Conservation (phyloP, 2,797 vertebrate species). For the Falco naumanni region DNA sequence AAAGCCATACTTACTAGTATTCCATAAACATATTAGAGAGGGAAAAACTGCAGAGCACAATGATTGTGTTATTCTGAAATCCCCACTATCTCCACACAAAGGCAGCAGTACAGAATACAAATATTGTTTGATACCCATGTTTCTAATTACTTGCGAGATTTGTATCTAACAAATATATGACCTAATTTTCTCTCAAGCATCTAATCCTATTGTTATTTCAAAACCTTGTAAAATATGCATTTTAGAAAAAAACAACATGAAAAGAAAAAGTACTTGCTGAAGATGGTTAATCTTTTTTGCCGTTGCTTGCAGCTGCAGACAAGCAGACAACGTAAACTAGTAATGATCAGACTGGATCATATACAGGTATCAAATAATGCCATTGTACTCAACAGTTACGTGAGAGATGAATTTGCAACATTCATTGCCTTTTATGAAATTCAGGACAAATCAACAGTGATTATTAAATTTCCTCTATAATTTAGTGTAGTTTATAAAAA, state of each 20-base stretch:
- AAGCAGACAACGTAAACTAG: neutral
- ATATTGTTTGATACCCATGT: constrained; percentile 39
- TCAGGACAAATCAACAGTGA: constrained; percentile 5
- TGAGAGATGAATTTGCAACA: neutral
- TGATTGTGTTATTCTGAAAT: constrained; percentile 54
- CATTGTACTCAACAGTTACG: neutral
- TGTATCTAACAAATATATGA: constrained; percentile 55
- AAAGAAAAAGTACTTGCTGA: constrained; percentile 27
- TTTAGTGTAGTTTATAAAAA: neutral
- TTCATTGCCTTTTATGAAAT: constrained; percentile 26
- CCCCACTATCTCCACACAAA: constrained; percentile 38
- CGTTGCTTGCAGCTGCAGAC: constrained; percentile 12
- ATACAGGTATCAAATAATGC: neutral
- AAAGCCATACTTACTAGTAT: neutral
- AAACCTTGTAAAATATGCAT: constrained; percentile 48
- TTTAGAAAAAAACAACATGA: constrained; percentile 1
- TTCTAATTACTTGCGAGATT: constrained; percentile 55
- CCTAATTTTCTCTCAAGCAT: constrained; percentile 59
- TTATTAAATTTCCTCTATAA: constrained; percentile 11
- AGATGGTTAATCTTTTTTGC: neutral
- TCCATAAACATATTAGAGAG: neutral
- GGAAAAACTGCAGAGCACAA: neutral
- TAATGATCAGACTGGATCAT: neutral
- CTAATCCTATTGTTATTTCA: constrained; percentile 54
- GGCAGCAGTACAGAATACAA: constrained; percentile 45